These are phyloP conservation scores for Urocynchramus pylzowi DNA, from an alignment of 2,113 vertebrate genomes.

Conservation along the genomic window DNA sequence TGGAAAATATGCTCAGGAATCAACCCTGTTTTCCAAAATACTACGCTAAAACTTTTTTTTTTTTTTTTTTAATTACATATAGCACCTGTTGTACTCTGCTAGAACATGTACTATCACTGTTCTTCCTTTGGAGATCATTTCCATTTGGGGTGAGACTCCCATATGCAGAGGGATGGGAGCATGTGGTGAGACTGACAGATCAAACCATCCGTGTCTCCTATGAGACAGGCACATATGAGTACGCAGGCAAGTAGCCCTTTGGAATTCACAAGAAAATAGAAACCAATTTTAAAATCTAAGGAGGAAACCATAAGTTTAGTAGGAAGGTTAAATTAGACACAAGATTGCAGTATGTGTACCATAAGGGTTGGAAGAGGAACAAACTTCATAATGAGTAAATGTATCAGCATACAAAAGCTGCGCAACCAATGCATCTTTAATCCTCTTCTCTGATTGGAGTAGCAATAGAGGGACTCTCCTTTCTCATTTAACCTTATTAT, in stretches of 20 bases:
- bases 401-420: background rate
- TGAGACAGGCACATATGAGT: background rate
- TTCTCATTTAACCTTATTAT: background rate
- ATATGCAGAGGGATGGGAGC: background rate
- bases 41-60: background rate
- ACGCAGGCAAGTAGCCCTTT: background rate
- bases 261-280: background rate
- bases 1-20: background rate
- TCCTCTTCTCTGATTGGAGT: background rate
- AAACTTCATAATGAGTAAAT: background rate
- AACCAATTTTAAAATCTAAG: background rate
- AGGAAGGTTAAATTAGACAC: background rate
- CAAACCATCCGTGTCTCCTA: background rate
- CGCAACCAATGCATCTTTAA: background rate
- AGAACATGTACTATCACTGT: background rate
- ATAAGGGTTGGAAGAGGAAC: background rate
- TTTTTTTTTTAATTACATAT: background rate
- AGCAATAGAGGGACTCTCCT: background rate
- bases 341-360: background rate
- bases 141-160: background rate
- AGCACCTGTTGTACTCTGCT: background rate
- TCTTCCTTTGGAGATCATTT: background rate
- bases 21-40: background rate
- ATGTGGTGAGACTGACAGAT: background rate
- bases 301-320: background rate